Evolutionary conservation across 1,140 invertebrate genomes (phyloP).

Genomic region (Drosophila setifemur): DNA sequence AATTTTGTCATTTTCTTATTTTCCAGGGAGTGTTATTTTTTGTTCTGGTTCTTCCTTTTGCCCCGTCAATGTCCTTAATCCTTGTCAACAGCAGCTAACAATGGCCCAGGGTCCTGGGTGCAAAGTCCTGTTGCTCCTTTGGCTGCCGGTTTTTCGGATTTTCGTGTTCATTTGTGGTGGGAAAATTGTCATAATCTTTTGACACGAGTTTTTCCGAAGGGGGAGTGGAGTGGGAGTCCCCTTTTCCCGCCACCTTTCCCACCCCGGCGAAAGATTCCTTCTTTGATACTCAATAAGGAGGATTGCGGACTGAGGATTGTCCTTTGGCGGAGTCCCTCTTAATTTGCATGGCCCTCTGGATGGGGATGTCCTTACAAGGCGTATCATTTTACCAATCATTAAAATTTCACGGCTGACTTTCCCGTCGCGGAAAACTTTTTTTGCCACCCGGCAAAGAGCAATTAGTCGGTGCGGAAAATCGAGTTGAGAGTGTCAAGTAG

Average conservation of each 20-base stretch:
- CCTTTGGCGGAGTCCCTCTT: conserved; percentile 43
- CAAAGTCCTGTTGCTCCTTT: conserved; percentile 50
- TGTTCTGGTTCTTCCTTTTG: too few relatives aligned
- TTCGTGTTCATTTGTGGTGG: conserved; percentile 79
- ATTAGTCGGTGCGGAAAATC: conserved; percentile 61
- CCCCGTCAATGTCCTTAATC: conserved; percentile 63
- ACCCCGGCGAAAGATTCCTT: conserved; percentile 13
- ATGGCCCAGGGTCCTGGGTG: conserved; percentile 33
- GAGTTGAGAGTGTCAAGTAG: conserved; percentile 7
- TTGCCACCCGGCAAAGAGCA: conserved; percentile 53
- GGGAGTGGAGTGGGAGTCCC: not conserved
- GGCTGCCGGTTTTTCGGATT: conserved; percentile 56
- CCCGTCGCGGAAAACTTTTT: conserved; percentile 8
- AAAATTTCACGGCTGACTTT: conserved; percentile 78
- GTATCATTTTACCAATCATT: conserved; percentile 80
- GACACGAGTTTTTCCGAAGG: conserved; percentile 56
- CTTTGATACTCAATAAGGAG: conserved; percentile 78
- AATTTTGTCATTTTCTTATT: conserved; percentile 58
- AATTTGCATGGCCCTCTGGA: conserved; percentile 52
- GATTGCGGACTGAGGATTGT: too few relatives aligned
- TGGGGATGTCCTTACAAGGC: conserved; percentile 55
- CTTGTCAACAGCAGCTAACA: conserved; percentile 73
- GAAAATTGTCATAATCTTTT: conserved; percentile 82
- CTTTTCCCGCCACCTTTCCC: not conserved
- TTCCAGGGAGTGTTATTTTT: conserved; percentile 55